These are phyloP conservation scores for Galaxias olidus DNA, from an alignment of 2,797 vertebrate species.

Conservation along the genomic window DNA sequence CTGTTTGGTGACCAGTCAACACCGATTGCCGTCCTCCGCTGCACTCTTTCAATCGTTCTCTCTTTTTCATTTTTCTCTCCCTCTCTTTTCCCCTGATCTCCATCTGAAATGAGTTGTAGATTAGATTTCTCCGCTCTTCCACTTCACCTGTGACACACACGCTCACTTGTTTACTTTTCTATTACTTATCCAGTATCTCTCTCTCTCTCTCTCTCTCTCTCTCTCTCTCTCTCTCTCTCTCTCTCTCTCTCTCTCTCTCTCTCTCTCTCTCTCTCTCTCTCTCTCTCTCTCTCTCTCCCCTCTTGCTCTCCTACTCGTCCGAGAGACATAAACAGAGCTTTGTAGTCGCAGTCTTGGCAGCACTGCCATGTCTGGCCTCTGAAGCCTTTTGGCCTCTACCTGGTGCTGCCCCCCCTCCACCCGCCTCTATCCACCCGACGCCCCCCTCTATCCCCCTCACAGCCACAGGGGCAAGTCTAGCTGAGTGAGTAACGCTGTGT, in stretches of 20 bases:
- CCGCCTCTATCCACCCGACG: too few relatives aligned
- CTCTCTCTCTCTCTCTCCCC: constrained; percentile 18
- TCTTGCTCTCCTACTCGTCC: background rate
- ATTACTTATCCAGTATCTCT: background rate
- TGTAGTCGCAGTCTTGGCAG: constrained; percentile 48
- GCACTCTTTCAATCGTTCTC: too few relatives aligned
- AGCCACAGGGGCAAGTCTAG: constrained; percentile 40
- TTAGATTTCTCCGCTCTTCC: too few relatives aligned
- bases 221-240: background rate
- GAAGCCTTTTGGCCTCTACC: constrained; percentile 36
- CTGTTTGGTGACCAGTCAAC: too few relatives aligned
- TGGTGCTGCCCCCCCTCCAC: too few relatives aligned
- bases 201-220: constrained; percentile 6
- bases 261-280: constrained; percentile 23
- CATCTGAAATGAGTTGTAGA: too few relatives aligned
- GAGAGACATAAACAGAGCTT: constrained; percentile 68
- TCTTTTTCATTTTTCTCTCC: background rate
- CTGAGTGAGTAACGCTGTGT: constrained; percentile 61
- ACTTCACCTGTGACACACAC: too few relatives aligned
- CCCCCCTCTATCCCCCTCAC: constrained; percentile 51
- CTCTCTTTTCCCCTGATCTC: constrained; percentile 6
- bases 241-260: background rate
- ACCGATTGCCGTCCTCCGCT: too few relatives aligned
- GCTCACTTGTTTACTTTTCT: too few relatives aligned
- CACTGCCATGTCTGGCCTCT: too few relatives aligned